phyloP scores from a whole-genome alignment of 2,888 invertebrate genomes.

The Idaea straminata region DNA sequence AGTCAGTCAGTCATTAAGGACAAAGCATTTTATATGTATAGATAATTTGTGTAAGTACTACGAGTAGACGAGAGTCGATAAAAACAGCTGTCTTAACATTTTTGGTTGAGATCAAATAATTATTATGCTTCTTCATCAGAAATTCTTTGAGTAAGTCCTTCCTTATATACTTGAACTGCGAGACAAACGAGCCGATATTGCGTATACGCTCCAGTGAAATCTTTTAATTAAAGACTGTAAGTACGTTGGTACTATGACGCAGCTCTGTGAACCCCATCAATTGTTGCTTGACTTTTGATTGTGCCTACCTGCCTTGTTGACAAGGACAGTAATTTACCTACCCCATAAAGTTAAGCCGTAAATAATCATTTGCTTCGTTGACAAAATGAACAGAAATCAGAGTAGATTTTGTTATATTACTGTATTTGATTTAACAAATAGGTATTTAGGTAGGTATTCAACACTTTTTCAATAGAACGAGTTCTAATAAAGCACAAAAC shows the following conservation, averaged over 20 bases:
- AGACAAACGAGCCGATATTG: conserved; percentile 65
- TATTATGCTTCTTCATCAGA: background rate
- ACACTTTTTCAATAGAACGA: background rate
- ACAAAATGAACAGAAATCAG: background rate
- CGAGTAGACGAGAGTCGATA: background rate
- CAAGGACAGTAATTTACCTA: conserved; percentile 29
- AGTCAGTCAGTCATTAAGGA: too few species aligned
- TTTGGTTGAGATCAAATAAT: background rate
- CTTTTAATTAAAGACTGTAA: conserved; percentile 70
- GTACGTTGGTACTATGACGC: conserved; percentile 20
- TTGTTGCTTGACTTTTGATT: conserved; percentile 69
- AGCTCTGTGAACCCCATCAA: conserved; percentile 53
- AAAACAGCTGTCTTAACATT: background rate
- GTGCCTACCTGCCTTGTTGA: conserved; percentile 63
- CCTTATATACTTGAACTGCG: background rate
- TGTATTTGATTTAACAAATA: background rate
- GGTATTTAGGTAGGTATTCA: background rate
- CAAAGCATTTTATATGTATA: too few species aligned
- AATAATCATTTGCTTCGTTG: background rate
- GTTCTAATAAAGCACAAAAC: background rate
- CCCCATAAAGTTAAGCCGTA: conserved; percentile 9
- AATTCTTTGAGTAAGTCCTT: conserved; percentile 33
- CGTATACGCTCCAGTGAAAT: conserved; percentile 70
- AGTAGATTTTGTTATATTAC: background rate
- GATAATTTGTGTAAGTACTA: too few species aligned